Base-by-base conservation (phyloP, 2,113 vertebrate species). In the Mus pahari region DNA sequence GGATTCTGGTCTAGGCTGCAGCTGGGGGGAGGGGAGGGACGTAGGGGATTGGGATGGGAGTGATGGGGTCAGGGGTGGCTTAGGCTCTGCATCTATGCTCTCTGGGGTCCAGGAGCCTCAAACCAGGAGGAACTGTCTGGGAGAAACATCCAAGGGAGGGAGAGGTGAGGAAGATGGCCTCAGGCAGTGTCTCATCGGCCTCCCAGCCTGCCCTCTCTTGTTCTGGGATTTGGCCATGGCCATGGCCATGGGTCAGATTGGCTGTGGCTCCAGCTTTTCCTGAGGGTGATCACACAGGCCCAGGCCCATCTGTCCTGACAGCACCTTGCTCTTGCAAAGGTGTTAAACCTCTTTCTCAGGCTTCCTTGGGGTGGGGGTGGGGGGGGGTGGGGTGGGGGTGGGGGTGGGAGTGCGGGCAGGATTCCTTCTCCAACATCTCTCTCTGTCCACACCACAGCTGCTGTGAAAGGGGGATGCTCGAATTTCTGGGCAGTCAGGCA, bases 381-480 rank as follows among this genome's bases (percentile, higher is more conserved):
- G 24, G 0, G 10, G 9, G 26, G 62, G 62, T 1, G 33, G 42
- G 55, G n/a, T n/a, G n/a, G 31, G 45, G 12, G 66, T 13, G 64
- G 11, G 24, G 0, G 10, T 3, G 26, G 62, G 62, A 2, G 33
- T n/a, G n/a, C n/a, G 42, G 55, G 33, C 33, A 19, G 58, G 53
- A 58, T 22, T 22, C 48, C n/a, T 71, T 58, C 33, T 68, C 26
- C 20, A 33, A 7, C 50, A 4, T 82, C 28, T 42, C 66, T 82
- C 28, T 42, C 66, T 2, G 22, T 17, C 17, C 10, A 26, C 42
- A 28, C 26, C 28, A 92, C 83, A 82, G 77, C 45, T 50, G 10
- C 5, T 17, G 3, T 17, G 9, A n/a, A 50, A 60, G 48, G 2
- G 3, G 0, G 1, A 4, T 33, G 39, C 70, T 74, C 0, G 0